Evolutionary conservation across 1,140 invertebrate genomes (phyloP).

Genomic region (Spodoptera litura): DNA sequence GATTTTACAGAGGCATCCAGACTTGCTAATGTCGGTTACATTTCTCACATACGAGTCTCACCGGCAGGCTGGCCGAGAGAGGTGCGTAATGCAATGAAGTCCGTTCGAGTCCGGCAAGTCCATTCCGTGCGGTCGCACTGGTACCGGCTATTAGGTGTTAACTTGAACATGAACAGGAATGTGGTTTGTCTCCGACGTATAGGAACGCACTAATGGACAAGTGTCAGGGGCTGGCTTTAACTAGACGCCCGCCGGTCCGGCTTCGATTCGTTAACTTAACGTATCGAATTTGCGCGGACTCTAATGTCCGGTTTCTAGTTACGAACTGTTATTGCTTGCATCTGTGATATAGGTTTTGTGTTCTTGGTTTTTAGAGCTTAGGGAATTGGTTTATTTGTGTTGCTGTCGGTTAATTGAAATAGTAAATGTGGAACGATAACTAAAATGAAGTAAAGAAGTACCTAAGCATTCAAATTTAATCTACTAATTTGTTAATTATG

Average conservation of each 20-base stretch:
- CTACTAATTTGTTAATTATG: too few relatives aligned
- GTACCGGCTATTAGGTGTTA: slow-evolving; percentile 50
- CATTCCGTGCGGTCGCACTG: slow-evolving; percentile 56
- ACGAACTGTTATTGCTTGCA: slow-evolving; percentile 6
- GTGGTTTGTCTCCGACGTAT: slow-evolving; percentile 51
- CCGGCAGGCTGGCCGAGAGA: slow-evolving; percentile 19
- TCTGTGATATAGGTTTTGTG: not conserved
- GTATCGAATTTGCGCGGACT: slow-evolving; percentile 26
- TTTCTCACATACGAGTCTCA: slow-evolving; percentile 25
- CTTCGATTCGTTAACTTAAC: slow-evolving; percentile 48
- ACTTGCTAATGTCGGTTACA: slow-evolving; percentile 22
- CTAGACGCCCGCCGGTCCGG: slow-evolving; percentile 47
- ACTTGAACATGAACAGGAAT: slow-evolving; percentile 51
- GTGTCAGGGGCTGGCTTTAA: slow-evolving; percentile 32
- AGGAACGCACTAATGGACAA: slow-evolving; percentile 53
- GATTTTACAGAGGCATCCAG: slow-evolving; percentile 27
- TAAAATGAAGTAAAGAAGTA: too few relatives aligned
- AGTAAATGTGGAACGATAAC: too few relatives aligned
- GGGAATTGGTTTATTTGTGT: too few relatives aligned
- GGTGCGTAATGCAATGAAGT: slow-evolving; percentile 58
- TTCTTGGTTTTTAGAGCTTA: not conserved
- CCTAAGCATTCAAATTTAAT: too few relatives aligned
- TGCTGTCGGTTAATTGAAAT: too few relatives aligned
- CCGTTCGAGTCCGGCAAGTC: slow-evolving; percentile 44
- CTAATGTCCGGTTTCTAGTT: slow-evolving; percentile 24